Percentiles rank a stretch among this genome's conserved stretches.
Conservation (phyloP, 2,888 invertebrate species). For the Drosophila nr. medialis region DNA sequence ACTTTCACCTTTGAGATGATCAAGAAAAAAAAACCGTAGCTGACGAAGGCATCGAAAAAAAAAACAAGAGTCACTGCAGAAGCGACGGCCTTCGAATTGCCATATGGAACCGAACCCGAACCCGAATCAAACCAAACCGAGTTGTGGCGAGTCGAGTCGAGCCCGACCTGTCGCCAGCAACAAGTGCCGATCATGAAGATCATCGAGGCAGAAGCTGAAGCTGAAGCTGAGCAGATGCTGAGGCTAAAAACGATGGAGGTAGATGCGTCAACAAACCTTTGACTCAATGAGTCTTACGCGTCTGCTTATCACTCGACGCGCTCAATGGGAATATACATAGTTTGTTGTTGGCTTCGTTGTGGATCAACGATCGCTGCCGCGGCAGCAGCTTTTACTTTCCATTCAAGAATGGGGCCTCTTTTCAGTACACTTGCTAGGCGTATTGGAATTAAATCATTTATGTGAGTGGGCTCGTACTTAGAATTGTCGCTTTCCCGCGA, state of each 20-base stretch:
- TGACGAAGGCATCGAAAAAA: conserved; percentile 29
- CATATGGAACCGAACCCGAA: conserved; percentile 53
- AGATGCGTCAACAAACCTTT: conserved; percentile 75
- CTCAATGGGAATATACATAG: conserved; percentile 51
- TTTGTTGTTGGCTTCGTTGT: conserved; percentile 37
- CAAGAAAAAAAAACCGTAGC: conserved; percentile 27
- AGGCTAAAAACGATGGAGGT: conserved; percentile 28
- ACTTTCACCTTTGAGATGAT: conserved; percentile 77
- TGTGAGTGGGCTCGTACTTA: conserved; percentile 54
- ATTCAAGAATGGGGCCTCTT: conserved; percentile 60
- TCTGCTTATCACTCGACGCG: conserved; percentile 58
- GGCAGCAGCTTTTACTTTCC: conserved; percentile 73
- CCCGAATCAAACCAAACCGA: conserved; percentile 34
- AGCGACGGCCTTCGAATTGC: conserved; percentile 73
- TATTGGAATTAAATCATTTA: conserved; percentile 58
- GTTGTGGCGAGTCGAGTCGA: conserved; percentile 26
- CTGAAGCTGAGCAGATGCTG: conserved; percentile 31
- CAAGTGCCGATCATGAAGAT: conserved; percentile 62
- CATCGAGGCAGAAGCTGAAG: conserved; percentile 25
- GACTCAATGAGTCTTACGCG: conserved; percentile 65
- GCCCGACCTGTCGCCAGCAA: conserved; percentile 44
- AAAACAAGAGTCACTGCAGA: conserved; percentile 34
- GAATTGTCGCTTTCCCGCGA: conserved; percentile 57
- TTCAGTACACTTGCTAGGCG: conserved; percentile 16
- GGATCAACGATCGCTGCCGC: conserved; percentile 51